Evolutionary conservation across 1,140 invertebrate species (phyloP).

Genomic region (Holotrichia oblita): DNA sequence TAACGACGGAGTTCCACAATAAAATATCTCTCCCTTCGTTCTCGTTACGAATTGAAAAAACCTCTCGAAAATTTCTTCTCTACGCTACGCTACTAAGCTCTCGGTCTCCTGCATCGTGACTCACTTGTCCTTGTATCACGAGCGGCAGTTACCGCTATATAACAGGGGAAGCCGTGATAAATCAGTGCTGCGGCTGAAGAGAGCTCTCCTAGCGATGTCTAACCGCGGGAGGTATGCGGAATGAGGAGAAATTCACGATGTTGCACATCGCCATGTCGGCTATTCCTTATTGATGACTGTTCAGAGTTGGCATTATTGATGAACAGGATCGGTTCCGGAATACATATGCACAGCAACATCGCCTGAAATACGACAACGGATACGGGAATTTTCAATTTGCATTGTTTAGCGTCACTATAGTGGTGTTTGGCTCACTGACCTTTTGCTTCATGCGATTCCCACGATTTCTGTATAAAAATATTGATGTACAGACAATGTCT

Average conservation of each 20-base stretch:
- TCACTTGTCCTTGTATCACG: constrained; percentile 24
- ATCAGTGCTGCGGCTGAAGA: constrained; percentile 48
- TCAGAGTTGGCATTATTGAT: neutral
- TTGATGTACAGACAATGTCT: no score
- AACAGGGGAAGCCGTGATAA: constrained; percentile 47
- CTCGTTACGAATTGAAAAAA: no score
- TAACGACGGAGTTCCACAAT: no score
- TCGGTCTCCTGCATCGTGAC: neutral
- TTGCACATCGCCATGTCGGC: neutral
- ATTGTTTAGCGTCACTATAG: no score
- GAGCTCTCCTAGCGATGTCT: neutral
- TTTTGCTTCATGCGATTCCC: no score
- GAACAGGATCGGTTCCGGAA: neutral
- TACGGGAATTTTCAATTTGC: neutral
- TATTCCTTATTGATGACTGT: constrained; percentile 31
- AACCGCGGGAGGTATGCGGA: constrained; percentile 28
- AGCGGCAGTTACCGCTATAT: constrained; percentile 39
- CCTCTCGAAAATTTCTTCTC: neutral
- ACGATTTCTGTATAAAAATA: no score
- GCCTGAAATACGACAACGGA: constrained; percentile 17
- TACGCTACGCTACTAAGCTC: neutral
- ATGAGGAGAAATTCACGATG: constrained; percentile 20
- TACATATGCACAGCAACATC: neutral
- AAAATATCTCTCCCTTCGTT: no score
- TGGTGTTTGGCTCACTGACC: no score